phyloP scores from a whole-genome alignment of 37 sponge, comb jelly and placozoan genomes.

The Amphimedon queenslandica region DNA sequence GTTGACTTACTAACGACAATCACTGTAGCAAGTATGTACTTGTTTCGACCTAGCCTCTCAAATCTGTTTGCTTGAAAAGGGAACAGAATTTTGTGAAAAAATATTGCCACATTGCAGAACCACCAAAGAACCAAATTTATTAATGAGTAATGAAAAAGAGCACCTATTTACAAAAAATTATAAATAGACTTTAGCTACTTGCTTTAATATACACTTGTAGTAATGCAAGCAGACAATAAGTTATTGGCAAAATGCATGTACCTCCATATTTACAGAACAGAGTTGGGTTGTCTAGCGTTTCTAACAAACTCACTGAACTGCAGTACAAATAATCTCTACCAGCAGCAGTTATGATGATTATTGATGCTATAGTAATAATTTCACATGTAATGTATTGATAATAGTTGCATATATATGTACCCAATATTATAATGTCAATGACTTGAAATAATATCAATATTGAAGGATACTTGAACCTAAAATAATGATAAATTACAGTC shows the following conservation, averaged over 20 bases:
- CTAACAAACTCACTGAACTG: not conserved
- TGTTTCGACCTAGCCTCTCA: not conserved
- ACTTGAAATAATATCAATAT: no score
- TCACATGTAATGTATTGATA: no score
- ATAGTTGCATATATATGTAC: no score
- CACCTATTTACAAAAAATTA: not conserved
- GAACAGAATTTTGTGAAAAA: not conserved
- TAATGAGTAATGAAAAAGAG: not conserved
- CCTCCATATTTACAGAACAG: not conserved
- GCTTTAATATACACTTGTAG: not conserved
- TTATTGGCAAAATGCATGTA: not conserved
- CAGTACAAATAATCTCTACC: not conserved
- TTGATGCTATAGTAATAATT: not conserved
- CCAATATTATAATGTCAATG: no score
- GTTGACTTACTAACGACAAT: not conserved
- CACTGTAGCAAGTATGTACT: not conserved
- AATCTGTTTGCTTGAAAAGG: not conserved
- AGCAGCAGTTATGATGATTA: not conserved
- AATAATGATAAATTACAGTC: no score
- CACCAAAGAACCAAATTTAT: conserved; percentile 1
- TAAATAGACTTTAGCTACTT: not conserved
- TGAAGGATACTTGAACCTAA: no score
- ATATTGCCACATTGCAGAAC: not conserved
- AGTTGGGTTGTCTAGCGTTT: not conserved
- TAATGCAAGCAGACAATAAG: no score